phyloP scores from a whole-genome alignment of 2,113 vertebrate species.

The Nesoenas mayeri region DNA sequence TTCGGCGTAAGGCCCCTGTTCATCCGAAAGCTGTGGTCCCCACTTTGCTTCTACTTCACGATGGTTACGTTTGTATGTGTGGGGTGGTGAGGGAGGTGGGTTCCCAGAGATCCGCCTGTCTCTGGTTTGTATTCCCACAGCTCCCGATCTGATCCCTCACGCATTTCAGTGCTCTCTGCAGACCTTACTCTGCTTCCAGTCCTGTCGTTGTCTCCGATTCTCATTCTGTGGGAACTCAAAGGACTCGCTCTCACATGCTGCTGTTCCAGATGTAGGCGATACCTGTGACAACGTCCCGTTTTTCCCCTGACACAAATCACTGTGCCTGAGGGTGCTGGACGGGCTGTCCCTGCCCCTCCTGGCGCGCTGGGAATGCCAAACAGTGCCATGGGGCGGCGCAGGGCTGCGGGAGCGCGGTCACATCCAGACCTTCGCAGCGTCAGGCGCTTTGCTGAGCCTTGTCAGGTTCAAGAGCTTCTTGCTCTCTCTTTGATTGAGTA shows the following conservation, averaged over 20 bases:
- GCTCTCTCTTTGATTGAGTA: slow-evolving; percentile 8
- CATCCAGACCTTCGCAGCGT: not conserved
- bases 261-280: not conserved
- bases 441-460: not conserved
- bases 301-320: not conserved
- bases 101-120: not conserved
- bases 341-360: not conserved
- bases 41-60: rapidly evolving
- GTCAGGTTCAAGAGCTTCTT: not conserved
- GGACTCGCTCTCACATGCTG: not conserved
- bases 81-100: rapidly evolving
- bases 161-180: rapidly evolving
- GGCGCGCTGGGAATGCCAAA: not conserved
- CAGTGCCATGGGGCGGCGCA: rapidly evolving
- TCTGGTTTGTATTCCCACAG: not conserved
- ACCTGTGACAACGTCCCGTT: not conserved
- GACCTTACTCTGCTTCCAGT: not conserved
- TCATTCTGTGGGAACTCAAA: not conserved
- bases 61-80: not conserved
- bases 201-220: rapidly evolving
- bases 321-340: not conserved
- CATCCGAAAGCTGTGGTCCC: not conserved
- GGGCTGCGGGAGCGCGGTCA: not conserved
- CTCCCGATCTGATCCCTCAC: not conserved
- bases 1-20: not conserved